Base-by-base conservation (phyloP, 2,888 invertebrate genomes). In the Euplexia lucipara region DNA sequence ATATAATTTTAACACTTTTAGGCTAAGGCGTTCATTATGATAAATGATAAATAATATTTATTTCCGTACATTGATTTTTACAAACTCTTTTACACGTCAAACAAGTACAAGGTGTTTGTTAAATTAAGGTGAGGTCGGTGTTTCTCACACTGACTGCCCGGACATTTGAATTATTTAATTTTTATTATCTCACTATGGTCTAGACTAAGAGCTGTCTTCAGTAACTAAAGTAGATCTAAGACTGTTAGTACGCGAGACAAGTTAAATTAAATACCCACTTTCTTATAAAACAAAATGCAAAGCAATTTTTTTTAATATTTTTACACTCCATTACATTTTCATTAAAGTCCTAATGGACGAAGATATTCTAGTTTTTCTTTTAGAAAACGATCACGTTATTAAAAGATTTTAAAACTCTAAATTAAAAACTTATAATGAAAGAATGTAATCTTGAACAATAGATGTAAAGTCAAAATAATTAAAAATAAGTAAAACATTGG, bases 141-240 rank as follows among this genome's bases (percentile, higher is more conserved):
- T n/a, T n/a, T n/a, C n/a, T n/a, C n/a, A n/a, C n/a, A n/a, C n/a
- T n/a, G n/a, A n/a, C n/a, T n/a, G n/a, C n/a, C n/a, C n/a, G n/a
- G n/a, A n/a, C n/a, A n/a, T n/a, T 45, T 12, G 16, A 60, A 60
- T 52, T 60, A 60, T 54, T 45, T 60, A 48, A 53, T 41, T 57
- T 49, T 69, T 59, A 45, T 18, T 67, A 58, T 53, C 48, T 48
- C 39, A 9, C 32, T 26, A 52, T 48, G 41, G 71, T 63, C 67
- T 61, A 68, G 68, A 75, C 79, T 70, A 66, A 65, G 54, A 62
- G 54, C 70, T 58, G 78, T 22, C 52, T 74, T 49, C 48, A 58
- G 39, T 78, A 78, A 82, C 79, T 81, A 69, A 81, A 78, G 71
- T 80, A 70, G 69, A 76, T 82, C 82, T 76, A 75, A 77, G 68